A percentile compares a stretch with the other conserved stretches of the same genome.
These are phyloP conservation scores for Martes flavigula DNA, from an alignment of 2,797 vertebrate species.

Conservation along the genomic window DNA sequence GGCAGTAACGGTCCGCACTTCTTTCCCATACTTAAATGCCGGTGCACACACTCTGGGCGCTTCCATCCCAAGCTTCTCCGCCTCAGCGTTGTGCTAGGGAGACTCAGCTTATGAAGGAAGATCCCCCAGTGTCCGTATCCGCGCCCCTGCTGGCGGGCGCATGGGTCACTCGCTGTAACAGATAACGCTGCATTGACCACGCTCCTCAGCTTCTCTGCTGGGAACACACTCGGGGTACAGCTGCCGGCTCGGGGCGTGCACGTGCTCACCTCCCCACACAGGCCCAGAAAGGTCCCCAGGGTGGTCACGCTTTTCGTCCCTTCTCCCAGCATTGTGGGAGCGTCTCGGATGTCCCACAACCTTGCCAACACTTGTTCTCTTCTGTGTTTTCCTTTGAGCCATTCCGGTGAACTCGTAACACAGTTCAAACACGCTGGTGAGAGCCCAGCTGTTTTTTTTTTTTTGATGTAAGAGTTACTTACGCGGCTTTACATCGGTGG, in stretches of 20 bases:
- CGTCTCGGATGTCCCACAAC: neutral
- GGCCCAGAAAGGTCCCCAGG: neutral
- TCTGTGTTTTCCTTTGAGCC: neutral
- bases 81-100: neutral
- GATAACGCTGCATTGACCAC: neutral
- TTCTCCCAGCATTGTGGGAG: neutral
- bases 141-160: neutral
- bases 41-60: accelerated
- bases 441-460: neutral
- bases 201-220: neutral
- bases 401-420: neutral
- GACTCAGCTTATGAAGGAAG: no score
- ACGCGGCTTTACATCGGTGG: neutral
- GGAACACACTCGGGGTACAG: no score
- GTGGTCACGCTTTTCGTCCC: neutral
- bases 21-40: accelerated
- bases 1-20: neutral
- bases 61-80: neutral
- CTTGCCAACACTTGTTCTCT: neutral
- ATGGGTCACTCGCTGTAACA: no score
- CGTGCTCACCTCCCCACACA: neutral
- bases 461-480: neutral
- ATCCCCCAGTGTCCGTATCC: neutral
- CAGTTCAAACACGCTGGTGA: neutral
- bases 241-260: neutral